A percentile compares a stretch with the other conserved stretches of the same genome.
These are phyloP conservation scores for Eleutherodactylus coqui DNA, from an alignment of 2,797 vertebrate species.

Conservation along the genomic window DNA sequence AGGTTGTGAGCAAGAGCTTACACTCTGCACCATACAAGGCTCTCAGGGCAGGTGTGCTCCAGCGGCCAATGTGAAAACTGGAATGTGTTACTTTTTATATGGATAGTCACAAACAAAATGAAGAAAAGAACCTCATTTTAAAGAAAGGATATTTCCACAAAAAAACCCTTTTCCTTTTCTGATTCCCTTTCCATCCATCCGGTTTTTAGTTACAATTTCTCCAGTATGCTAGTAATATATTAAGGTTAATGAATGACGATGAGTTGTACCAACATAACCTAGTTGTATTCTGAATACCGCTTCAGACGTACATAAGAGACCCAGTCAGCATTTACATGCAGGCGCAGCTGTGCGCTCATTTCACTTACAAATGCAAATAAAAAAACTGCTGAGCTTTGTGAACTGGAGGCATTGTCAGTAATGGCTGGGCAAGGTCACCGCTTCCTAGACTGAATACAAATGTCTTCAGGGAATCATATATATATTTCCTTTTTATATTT, in stretches of 20 bases:
- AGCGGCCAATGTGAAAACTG: too few species aligned
- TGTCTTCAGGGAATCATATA: background rate
- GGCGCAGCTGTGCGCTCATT: slow-evolving; percentile 54
- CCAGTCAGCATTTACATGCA: slow-evolving; percentile 44
- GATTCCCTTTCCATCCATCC: background rate
- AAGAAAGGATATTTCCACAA: too few species aligned
- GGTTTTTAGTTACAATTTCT: background rate
- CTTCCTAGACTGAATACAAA: slow-evolving; percentile 29
- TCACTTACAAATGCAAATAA: slow-evolving; percentile 35
- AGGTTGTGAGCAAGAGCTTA: too few species aligned
- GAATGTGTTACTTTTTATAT: too few species aligned
- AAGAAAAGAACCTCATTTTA: too few species aligned
- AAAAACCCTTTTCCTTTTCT: background rate
- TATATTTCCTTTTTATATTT: slow-evolving; percentile 21
- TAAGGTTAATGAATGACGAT: slow-evolving; percentile 1
- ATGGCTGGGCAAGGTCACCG: slow-evolving; percentile 42
- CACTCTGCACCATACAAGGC: too few species aligned
- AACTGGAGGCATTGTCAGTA: slow-evolving; percentile 34
- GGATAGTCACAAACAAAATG: too few species aligned
- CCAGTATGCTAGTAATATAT: background rate
- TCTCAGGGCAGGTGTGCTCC: too few species aligned
- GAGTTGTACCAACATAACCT: slow-evolving; percentile 37
- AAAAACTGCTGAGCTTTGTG: slow-evolving; percentile 55
- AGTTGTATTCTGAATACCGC: background rate
- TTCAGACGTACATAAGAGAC: slow-evolving; percentile 14